These are phyloP conservation scores for Brienomyrus brachyistius DNA, from an alignment of 2,113 vertebrate species.

Conservation along the genomic window DNA sequence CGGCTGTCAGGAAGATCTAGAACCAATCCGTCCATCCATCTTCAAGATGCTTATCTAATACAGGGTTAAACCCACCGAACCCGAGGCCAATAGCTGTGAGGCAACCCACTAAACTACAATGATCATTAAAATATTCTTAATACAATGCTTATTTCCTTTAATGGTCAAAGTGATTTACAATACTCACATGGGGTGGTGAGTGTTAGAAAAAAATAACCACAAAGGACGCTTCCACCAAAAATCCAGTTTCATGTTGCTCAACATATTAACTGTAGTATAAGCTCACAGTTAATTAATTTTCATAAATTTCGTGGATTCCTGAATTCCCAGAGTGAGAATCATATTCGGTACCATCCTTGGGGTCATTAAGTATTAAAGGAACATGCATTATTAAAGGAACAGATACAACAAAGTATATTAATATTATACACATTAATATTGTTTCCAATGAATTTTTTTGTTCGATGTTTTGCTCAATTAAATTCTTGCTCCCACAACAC, in stretches of 20 bases:
- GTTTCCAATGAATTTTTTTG: background rate
- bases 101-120: background rate
- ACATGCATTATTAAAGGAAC: background rate
- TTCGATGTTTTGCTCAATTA: background rate
- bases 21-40: background rate
- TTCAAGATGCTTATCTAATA: background rate
- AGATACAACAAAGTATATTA: background rate
- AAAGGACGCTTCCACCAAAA: background rate
- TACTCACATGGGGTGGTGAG: background rate
- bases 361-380: background rate
- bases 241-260: background rate
- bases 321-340: background rate
- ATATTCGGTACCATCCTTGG: background rate
- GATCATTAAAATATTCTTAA: background rate
- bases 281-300: background rate
- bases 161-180: background rate
- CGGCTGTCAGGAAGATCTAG: background rate
- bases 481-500: background rate
- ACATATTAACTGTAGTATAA: background rate
- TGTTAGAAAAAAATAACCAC: background rate
- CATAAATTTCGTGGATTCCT: background rate
- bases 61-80: background rate
- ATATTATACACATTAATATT: background rate
- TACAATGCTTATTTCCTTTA: background rate
- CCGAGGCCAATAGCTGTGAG: background rate